These are phyloP conservation scores for Pelusios castaneus DNA, from an alignment of 2,113 vertebrate genomes.

Conservation along the genomic window DNA sequence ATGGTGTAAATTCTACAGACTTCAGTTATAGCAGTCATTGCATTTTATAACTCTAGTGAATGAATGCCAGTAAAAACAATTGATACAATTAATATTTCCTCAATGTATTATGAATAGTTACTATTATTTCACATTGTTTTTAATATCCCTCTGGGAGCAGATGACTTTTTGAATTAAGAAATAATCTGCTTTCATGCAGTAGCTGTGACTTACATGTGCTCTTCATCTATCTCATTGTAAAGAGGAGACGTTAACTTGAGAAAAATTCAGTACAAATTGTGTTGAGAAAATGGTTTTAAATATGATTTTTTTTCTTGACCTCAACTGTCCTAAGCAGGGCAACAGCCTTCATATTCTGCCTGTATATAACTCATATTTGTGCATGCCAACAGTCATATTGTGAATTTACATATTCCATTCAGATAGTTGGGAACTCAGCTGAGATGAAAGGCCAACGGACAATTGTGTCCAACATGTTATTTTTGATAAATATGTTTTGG, in stretches of 20 bases:
- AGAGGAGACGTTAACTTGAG: background rate
- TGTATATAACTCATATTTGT: slow-evolving; percentile 7
- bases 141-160: background rate
- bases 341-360: background rate
- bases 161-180: background rate
- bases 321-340: background rate
- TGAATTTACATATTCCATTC: background rate
- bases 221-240: background rate
- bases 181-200: background rate
- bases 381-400: background rate
- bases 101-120: background rate
- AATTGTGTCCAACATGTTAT: background rate
- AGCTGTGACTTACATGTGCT: background rate
- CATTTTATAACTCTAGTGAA: background rate
- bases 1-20: background rate
- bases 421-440: background rate
- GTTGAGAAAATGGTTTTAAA: background rate
- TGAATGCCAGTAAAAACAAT: background rate
- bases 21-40: fast-evolving
- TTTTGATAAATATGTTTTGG: slow-evolving; percentile 26
- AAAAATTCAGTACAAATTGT: background rate
- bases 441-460: background rate
- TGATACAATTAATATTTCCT: background rate
- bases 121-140: background rate
- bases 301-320: background rate